These are phyloP conservation scores for Polia nebulosa DNA, from an alignment of 2,888 invertebrate species.

Conservation along the genomic window DNA sequence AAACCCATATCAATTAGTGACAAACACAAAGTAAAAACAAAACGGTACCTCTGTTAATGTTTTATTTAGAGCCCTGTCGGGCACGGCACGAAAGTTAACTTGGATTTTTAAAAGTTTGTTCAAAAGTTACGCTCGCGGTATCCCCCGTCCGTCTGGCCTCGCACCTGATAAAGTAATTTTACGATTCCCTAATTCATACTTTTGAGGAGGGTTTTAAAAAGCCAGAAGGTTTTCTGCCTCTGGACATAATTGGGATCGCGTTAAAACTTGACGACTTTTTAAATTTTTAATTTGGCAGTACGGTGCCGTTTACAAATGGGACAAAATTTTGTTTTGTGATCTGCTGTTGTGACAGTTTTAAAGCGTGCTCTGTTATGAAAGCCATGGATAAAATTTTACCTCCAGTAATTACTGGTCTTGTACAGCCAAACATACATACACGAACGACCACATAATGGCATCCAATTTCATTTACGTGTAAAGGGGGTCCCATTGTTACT, in stretches of 20 bases:
- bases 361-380: constrained; percentile 44
- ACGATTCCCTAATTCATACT: constrained; percentile 89
- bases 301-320: constrained; percentile 41
- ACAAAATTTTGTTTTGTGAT: constrained; percentile 50
- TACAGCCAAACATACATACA: constrained; percentile 66
- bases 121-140: constrained; percentile 82
- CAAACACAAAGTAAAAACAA: constrained; percentile 81
- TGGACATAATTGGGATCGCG: constrained; percentile 82
- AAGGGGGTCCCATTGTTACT: constrained; percentile 83
- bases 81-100: constrained; percentile 85
- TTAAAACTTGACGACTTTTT: constrained; percentile 79
- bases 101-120: constrained; percentile 90
- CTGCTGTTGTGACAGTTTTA: constrained; percentile 62
- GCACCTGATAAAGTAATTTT: constrained; percentile 89
- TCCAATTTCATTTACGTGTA: constrained; percentile 78
- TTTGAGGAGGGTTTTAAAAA: constrained; percentile 89
- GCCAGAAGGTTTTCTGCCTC: constrained; percentile 79
- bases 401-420: constrained; percentile 66
- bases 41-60: constrained; percentile 82
- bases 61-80: constrained; percentile 82
- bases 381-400: constrained; percentile 38
- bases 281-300: constrained; percentile 77
- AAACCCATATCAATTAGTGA: constrained; percentile 87
- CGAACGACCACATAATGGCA: constrained; percentile 75
- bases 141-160: constrained; percentile 81